phyloP scores from a whole-genome alignment of 1,140 invertebrate species.

The Drosophila nasuta region DNA sequence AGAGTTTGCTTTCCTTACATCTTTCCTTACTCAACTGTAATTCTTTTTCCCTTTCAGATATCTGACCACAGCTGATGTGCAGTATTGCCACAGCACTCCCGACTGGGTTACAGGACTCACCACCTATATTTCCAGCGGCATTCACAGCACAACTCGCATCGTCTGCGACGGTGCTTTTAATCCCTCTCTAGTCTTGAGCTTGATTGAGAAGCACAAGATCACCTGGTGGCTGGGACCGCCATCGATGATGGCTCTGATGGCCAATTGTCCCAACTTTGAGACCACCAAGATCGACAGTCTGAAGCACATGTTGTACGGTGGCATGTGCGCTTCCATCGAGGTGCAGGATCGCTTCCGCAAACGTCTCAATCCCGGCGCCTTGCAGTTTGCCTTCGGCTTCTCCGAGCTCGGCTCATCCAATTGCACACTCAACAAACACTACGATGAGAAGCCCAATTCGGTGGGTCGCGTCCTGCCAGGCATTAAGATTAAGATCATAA shows the following conservation, averaged over 20 bases:
- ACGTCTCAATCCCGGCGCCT: slow-evolving; percentile 17
- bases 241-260: slow-evolving; percentile 27
- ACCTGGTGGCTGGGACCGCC: slow-evolving; percentile 33
- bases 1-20: neutral
- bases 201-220: slow-evolving; percentile 41
- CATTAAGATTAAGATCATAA: slow-evolving; percentile 69
- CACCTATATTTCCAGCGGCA: neutral
- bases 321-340: slow-evolving; percentile 27
- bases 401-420: slow-evolving; percentile 33
- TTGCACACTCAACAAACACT: slow-evolving; percentile 31
- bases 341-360: slow-evolving; percentile 25
- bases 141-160: slow-evolving; percentile 26
- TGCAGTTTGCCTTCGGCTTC: slow-evolving; percentile 36
- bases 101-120: slow-evolving; percentile 53
- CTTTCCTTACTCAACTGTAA: neutral
- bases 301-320: slow-evolving; percentile 32
- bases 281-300: slow-evolving; percentile 24
- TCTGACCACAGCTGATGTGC: slow-evolving; percentile 23
- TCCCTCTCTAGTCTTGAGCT: neutral
- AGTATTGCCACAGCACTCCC: slow-evolving; percentile 42
- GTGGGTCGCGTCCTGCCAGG: slow-evolving; percentile 55
- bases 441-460: slow-evolving; percentile 43
- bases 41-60: slow-evolving; percentile 7
- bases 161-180: slow-evolving; percentile 27
- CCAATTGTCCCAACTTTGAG: slow-evolving; percentile 23